A percentile compares a stretch with the other conserved stretches of the same genome.
Evolutionary conservation across 2,888 invertebrate genomes (phyloP).

Genomic region (Apodemia duryi): DNA sequence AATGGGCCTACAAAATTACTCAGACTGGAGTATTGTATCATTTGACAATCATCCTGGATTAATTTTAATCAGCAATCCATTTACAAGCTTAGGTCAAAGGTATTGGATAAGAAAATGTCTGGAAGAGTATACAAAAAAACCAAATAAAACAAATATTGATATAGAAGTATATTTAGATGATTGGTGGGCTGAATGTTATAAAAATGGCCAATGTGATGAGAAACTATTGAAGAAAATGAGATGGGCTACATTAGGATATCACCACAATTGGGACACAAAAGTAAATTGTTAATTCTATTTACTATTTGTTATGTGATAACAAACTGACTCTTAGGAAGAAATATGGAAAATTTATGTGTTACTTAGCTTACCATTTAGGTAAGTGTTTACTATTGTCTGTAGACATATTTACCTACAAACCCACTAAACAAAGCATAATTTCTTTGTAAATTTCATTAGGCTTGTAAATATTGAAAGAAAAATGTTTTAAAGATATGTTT

Average conservation of each 20-base stretch:
- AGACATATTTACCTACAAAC: too few species aligned
- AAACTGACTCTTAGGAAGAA: background rate
- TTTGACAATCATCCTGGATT: slow-evolving; percentile 85
- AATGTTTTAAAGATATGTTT: too few species aligned
- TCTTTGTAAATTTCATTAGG: too few species aligned
- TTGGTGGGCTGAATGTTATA: slow-evolving; percentile 83
- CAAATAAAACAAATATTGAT: slow-evolving; percentile 85
- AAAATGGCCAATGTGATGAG: slow-evolving; percentile 55
- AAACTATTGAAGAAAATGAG: slow-evolving; percentile 79
- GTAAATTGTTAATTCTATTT: slow-evolving; percentile 61
- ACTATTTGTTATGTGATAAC: slow-evolving; percentile 21
- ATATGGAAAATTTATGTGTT: background rate
- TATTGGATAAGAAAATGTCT: slow-evolving; percentile 91
- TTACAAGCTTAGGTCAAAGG: slow-evolving; percentile 86
- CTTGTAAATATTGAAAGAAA: too few species aligned
- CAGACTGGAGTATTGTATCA: slow-evolving; percentile 82
- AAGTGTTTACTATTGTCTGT: too few species aligned
- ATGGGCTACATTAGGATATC: slow-evolving; percentile 98
- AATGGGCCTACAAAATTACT: slow-evolving; percentile 46
- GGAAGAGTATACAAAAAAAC: slow-evolving; percentile 85
- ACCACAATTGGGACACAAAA: slow-evolving; percentile 99
- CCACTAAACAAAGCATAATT: too few species aligned
- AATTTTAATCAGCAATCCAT: slow-evolving; percentile 90
- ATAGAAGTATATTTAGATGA: slow-evolving; percentile 59
- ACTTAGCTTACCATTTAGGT: too few species aligned